Base-by-base conservation (phyloP, 2,888 invertebrate species). In the Tetheella fluctuosa region DNA sequence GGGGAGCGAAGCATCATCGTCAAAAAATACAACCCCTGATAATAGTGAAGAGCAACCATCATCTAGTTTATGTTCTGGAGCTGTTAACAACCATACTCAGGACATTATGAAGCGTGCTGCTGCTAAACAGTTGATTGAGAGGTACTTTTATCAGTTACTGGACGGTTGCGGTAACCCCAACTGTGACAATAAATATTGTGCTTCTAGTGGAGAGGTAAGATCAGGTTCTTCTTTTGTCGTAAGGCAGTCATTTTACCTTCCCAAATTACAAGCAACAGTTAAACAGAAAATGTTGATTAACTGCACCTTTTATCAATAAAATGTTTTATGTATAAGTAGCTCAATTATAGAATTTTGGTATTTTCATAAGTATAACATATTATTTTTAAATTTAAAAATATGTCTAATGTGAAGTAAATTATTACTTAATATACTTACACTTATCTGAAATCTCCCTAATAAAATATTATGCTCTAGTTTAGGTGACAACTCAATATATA, bases 141-240 rank as follows among this genome's bases (percentile, higher is more conserved):
- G 97, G 79, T 98, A 98, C 89, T 98, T 98, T 88, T 97, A 97
- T 90, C 98, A 98, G 91, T 93, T 98, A 69, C 96, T 97, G 52
- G 97, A 98, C 85, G 98, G 98, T 73, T 98, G 98, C 90, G 98
- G 98, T 25, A 97, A 97, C 88, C 94, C 95, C n/a, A 94, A 94
- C 76, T 98, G 98, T 89, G 95, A 95, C 79, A 98, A 98, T 91
- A 95, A 95, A 80, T 95, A 96, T 85, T 98, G 98, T 94, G 98
- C 97, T 70, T 98, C 98, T 20, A 97, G 97, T 89, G 97, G 97
- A 77, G 95, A 96, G 93, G 97, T 97, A 90, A 86, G 48, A 48
- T 48, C 17, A 20, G 7, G 17, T 48, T 17, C 48, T 52, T 57
- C 39, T 25, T 34, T 6, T 15, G 48, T 52, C 52, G 15, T 48